A percentile compares a stretch with the other conserved stretches of the same genome.
These are phyloP conservation scores for Diplodus puntazzo DNA, from an alignment of 2,797 vertebrate species.

Conservation along the genomic window DNA sequence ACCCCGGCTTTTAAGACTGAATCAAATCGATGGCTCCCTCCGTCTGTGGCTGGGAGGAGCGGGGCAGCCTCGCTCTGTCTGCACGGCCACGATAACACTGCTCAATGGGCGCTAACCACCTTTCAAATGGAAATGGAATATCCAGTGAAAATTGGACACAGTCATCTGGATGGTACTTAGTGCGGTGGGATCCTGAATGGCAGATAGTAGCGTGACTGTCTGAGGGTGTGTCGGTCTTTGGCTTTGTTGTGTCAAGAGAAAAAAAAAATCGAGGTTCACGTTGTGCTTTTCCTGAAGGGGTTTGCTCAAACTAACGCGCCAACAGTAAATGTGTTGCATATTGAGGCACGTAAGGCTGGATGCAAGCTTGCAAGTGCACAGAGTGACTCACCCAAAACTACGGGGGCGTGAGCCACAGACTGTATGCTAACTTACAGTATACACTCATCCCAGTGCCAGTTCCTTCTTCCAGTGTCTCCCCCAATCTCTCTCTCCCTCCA, in stretches of 20 bases:
- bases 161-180: conserved; percentile 65
- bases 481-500: conserved; percentile 10
- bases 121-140: conserved; percentile 79
- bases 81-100: conserved; percentile 74
- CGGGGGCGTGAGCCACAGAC: conserved; percentile 48
- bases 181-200: conserved; percentile 43
- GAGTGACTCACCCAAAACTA: conserved; percentile 79
- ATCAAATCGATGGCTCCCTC: conserved; percentile 80
- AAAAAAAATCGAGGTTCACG: conserved; percentile 9
- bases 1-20: conserved; percentile 79
- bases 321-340: conserved; percentile 40
- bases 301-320: not conserved
- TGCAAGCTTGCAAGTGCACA: conserved; percentile 80
- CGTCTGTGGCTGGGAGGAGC: conserved; percentile 65
- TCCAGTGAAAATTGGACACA: conserved; percentile 73
- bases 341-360: conserved; percentile 47
- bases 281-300: conserved; percentile 23
- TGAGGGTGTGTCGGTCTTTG: conserved; percentile 48
- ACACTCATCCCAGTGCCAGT: conserved; percentile 49
- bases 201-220: conserved; percentile 37
- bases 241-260: conserved; percentile 45
- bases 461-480: conserved; percentile 36
- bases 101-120: conserved; percentile 72
- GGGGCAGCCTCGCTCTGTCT: conserved; percentile 65
- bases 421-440: conserved; percentile 64